phyloP scores from a whole-genome alignment of 2,888 invertebrate species.

The Plebejus argus region DNA sequence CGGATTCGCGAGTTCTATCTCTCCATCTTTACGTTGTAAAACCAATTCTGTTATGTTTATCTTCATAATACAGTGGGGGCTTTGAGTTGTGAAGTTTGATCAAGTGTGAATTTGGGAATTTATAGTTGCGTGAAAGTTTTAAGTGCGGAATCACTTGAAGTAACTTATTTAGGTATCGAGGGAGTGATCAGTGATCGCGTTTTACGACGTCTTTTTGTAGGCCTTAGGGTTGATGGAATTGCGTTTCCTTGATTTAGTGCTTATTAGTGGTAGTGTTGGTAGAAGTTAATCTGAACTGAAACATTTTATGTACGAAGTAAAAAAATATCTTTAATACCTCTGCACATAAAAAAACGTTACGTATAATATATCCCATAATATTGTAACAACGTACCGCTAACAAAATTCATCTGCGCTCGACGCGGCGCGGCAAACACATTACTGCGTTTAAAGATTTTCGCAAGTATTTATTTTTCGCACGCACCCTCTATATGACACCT shows the following conservation, averaged over 20 bases:
- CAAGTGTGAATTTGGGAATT: conserved; percentile 24
- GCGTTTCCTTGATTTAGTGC: not conserved
- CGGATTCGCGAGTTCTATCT: conserved; percentile 30
- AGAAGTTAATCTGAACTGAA: too few relatives aligned
- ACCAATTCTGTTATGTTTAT: conserved; percentile 54
- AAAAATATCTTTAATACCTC: too few relatives aligned
- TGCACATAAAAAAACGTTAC: too few relatives aligned
- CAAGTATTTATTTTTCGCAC: conserved; percentile 71
- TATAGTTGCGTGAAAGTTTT: conserved; percentile 19
- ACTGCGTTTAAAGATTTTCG: conserved; percentile 70
- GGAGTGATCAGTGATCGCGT: conserved; percentile 16
- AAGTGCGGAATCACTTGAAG: conserved; percentile 11
- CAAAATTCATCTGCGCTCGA: conserved; percentile 43
- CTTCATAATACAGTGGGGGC: conserved; percentile 21
- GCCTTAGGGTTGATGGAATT: not conserved
- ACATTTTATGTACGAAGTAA: too few relatives aligned
- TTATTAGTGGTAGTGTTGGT: too few relatives aligned
- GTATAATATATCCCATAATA: not conserved
- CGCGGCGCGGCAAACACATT: conserved; percentile 71
- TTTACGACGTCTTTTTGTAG: conserved; percentile 1
- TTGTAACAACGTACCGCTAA: not conserved
- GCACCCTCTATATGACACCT: conserved; percentile 46
- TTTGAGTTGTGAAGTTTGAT: conserved; percentile 14
- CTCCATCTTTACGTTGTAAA: conserved; percentile 30
- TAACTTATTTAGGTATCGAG: not conserved